Evolutionary conservation across 1,140 invertebrate species (phyloP).

Genomic region (Trachymyrmex septentrionalis): DNA sequence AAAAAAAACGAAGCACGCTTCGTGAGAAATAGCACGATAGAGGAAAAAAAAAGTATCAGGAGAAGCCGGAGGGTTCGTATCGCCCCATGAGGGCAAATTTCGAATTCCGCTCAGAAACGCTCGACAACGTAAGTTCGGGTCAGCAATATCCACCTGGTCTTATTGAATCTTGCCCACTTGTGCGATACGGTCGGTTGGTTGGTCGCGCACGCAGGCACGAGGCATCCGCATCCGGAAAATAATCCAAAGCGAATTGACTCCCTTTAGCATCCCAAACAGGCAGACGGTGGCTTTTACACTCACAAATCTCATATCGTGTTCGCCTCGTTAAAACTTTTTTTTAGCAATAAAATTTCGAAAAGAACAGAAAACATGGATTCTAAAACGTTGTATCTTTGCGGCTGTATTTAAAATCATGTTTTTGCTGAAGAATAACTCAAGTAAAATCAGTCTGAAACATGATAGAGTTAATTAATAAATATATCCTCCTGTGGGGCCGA

Average conservation of each 20-base stretch:
- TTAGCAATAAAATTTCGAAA: not conserved
- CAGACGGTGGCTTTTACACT: conserved; percentile 27
- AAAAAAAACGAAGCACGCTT: conserved; percentile 15
- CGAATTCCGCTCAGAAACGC: conserved; percentile 72
- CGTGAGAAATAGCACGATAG: conserved; percentile 20
- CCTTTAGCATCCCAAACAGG: conserved; percentile 6
- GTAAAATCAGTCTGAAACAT: too few relatives aligned
- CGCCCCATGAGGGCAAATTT: conserved; percentile 64
- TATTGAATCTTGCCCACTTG: conserved; percentile 76
- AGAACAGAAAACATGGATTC: not conserved
- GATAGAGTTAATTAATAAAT: too few relatives aligned
- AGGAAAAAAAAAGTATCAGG: not conserved
- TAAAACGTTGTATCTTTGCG: not conserved
- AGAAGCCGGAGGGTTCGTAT: not conserved
- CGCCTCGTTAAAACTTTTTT: conserved; percentile 48
- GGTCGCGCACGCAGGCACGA: conserved; percentile 49
- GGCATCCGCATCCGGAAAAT: conserved; percentile 58
- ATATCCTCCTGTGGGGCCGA: too few relatives aligned
- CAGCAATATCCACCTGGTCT: conserved; percentile 78
- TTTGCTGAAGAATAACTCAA: not conserved
- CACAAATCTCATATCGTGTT: conserved; percentile 59
- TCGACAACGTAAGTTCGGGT: conserved; percentile 73
- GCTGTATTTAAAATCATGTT: not conserved
- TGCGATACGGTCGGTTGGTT: conserved; percentile 65
- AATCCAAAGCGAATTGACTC: conserved; percentile 71